A percentile compares a stretch with the other conserved stretches of the same genome.
Evolutionary conservation across 2,888 invertebrate species (phyloP).

Genomic region (Rhagonycha fulva): DNA sequence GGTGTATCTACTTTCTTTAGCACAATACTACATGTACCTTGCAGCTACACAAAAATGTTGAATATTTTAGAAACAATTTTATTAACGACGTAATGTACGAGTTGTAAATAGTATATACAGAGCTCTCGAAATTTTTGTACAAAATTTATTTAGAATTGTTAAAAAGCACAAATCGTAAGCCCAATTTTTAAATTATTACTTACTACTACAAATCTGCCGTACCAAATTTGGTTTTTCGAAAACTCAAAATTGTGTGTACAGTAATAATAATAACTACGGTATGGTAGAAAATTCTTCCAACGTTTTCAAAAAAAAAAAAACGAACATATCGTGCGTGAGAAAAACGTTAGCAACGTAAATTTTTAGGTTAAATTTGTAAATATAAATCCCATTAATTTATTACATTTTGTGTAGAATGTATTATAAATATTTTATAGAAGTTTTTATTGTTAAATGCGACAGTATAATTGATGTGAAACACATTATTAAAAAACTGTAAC

Average conservation of each 20-base stretch:
- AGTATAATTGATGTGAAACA: constrained; percentile 20
- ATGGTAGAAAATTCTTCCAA: not conserved
- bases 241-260: not conserved
- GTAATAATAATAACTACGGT: not conserved
- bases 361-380: constrained; percentile 13
- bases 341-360: constrained; percentile 13
- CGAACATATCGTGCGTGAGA: constrained; percentile 22
- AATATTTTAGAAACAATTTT: constrained; percentile 26
- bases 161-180: not conserved
- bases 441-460: constrained; percentile 21
- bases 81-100: constrained; percentile 1
- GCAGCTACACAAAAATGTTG: constrained; percentile 56
- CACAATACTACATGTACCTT: constrained; percentile 57
- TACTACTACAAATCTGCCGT: not conserved
- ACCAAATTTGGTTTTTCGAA: not conserved
- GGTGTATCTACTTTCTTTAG: constrained; percentile 56
- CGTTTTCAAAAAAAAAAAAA: not conserved
- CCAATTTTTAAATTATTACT: not conserved
- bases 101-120: constrained; percentile 8
- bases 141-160: not conserved
- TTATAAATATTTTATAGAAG: constrained; percentile 26
- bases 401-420: constrained; percentile 18
- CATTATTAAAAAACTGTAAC: constrained; percentile 13
- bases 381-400: constrained; percentile 23
- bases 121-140: constrained; percentile 18